Base-by-base conservation (phyloP, 64 coral and sea anemone genomes). In the Astreopora myriophthalma region DNA sequence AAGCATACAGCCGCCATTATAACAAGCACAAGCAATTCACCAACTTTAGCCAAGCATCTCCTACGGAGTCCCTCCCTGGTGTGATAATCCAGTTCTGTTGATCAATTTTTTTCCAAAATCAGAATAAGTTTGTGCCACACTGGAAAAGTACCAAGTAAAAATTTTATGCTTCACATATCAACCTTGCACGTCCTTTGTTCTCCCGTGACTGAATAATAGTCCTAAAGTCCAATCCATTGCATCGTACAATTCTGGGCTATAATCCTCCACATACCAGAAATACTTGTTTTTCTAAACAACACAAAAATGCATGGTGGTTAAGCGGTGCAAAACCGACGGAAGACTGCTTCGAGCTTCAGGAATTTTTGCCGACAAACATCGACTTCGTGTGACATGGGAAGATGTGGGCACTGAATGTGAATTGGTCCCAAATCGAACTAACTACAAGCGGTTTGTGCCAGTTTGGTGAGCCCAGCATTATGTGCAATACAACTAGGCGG, bases 261-360 rank as follows among this genome's bases (percentile, higher is more conserved):
- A 58, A 34, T 80, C 48, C 9, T 58, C 42, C 25, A 80, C 27
- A 80, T 22, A 80, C 76, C 76, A 80, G 28, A 80, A 80, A 60
- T 60, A 80, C 49, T 80, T 60, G 48, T 5, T 60, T 60, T 49
- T 33, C 76, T 58, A 60, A 58, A 49, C 34, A 20, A 49, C 29
- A 58, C 48, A 34, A 58, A 80, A 34, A 80, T 3, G n/a, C n/a
- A n/a, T n/a, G 3, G 24, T 10, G 39, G 2, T 26, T 49, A 2
- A 25, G 51, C 17, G 3, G 17, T 55, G 51, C 10, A 16, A 0
- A 55, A 14, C 51, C 3, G 3, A 13, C 17, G 51, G 12, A 19
- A 55, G 6, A 44, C 40, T 5, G 1, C 40, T 44, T 44, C 11
- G 11, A 10, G 6, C 40, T n/a, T n/a, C n/a, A n/a, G n/a, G n/a